Evolutionary conservation across 2,888 invertebrate genomes (phyloP), one percentile per base, ranked within the genome.

Genomic region (Marronus borbonicus): DNA sequence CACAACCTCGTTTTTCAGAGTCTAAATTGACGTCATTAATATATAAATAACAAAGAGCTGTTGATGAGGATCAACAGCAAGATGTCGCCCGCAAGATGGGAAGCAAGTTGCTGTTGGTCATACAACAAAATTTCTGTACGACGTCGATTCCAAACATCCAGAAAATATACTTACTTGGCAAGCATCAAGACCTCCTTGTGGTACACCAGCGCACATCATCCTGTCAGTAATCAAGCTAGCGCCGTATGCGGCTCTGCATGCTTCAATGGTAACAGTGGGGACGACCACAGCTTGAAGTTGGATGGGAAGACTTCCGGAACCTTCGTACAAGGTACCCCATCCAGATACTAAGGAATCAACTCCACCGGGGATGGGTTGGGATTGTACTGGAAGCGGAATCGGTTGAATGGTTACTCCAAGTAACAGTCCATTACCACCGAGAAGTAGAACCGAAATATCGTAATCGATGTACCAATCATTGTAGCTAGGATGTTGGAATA

Each of bases 371-470:
- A 80, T 68, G 7, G 65, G 76, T 52, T 74, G 64, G 24, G 62
- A 76, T 12, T 55, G 58, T 5, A 28, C 20, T 4, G 81, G 80
- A 10, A 81, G 68, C 28, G 62, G 36, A 24, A 82, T 62, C 2
- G 69, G 20, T 14, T 31, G n/a, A n/a, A 80, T 76, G n/a, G 55
- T 60, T 1, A 55, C 1, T 20, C 74, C 60, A 10, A 80, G 66
- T 5, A 49, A 4, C 17, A 83, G 31, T n/a, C 20, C 36, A 10
- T 4, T 24, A 24, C 2, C 44, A 44, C 78, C 24, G 70, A 88
- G 86, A 83, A 85, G 79, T 17, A 88, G 78, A 14, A 88, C 79
- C 39, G 85, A 85, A 14, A 86, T 83, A 52, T 88, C 88, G 76
- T 85, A 87, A 78, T 87, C 86, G 44, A 83, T 80, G 12, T 80